Conservation (phyloP, 2,797 vertebrate genomes). For the Neosilurus mollespiculum region DNA sequence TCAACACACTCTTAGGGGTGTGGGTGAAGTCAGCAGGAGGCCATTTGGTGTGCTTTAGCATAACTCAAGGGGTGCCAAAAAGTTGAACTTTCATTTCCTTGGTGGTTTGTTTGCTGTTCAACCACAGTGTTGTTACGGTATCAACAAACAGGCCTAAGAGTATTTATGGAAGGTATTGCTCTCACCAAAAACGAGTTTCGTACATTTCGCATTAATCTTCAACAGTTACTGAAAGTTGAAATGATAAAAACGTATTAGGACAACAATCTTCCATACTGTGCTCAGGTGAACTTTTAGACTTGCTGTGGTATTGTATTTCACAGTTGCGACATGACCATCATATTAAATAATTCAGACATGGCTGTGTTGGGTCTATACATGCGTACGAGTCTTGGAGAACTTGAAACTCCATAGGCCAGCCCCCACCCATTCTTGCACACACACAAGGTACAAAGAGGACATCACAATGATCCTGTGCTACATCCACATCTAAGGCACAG, state of each 20-base stretch:
- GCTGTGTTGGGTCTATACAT: constrained; percentile 25
- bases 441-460: constrained; percentile 22
- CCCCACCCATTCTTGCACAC: background rate
- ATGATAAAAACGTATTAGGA: background rate
- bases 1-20: background rate
- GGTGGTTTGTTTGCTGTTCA: constrained; percentile 25
- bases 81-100: constrained; percentile 34
- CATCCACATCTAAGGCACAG: background rate
- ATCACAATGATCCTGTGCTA: background rate
- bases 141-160: constrained; percentile 2
- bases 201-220: background rate
- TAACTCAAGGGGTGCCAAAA: background rate
- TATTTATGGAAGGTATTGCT: background rate
- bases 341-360: constrained; percentile 47
- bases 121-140: background rate
- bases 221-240: too few relatives aligned
- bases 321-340: constrained; percentile 8
- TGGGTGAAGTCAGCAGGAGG: background rate
- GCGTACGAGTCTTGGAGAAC: constrained; percentile 27
- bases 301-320: constrained; percentile 25
- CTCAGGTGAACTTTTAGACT: background rate
- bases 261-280: background rate
- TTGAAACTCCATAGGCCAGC: constrained; percentile 5
- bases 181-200: background rate
- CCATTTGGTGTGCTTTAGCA: constrained; percentile 18